Evolutionary conservation across 2,797 vertebrate species (phyloP).

Genomic region (Streptopelia turtur): DNA sequence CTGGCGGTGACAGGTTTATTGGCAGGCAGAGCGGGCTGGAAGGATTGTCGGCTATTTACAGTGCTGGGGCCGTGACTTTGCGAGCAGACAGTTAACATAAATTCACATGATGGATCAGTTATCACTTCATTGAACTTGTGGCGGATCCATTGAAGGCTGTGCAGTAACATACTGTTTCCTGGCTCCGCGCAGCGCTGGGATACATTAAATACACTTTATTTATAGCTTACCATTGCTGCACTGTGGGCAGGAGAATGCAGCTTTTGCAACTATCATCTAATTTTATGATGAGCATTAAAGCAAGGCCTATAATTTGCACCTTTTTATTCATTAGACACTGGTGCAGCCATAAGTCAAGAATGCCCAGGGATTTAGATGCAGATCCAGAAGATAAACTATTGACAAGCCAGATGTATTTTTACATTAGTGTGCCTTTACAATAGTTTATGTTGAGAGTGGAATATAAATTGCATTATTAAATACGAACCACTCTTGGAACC

Average conservation of each 20-base stretch:
- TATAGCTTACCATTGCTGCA: constrained; percentile 81
- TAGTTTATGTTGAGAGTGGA: constrained; percentile 86
- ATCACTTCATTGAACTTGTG: constrained; percentile 85
- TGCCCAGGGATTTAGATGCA: constrained; percentile 85
- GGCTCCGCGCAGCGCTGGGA: constrained; percentile 77
- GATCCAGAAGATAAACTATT: constrained; percentile 89
- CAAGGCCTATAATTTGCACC: constrained; percentile 85
- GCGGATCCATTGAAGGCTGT: constrained; percentile 80
- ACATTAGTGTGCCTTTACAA: constrained; percentile 87
- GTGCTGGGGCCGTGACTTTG: constrained; percentile 83
- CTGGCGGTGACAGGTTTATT: constrained; percentile 89
- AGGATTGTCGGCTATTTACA: constrained; percentile 89
- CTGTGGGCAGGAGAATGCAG: constrained; percentile 86
- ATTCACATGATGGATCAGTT: constrained; percentile 86
- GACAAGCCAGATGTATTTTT: constrained; percentile 89
- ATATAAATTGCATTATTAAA: constrained; percentile 89
- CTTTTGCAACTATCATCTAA: constrained; percentile 93
- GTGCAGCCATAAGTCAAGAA: constrained; percentile 89
- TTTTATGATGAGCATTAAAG: constrained; percentile 96
- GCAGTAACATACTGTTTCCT: constrained; percentile 78
- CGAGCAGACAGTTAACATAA: constrained; percentile 90
- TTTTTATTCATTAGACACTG: constrained; percentile 89
- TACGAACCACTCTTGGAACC: constrained; percentile 77
- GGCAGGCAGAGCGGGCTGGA: constrained; percentile 83
- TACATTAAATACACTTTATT: constrained; percentile 90